Evolutionary conservation across 2,888 invertebrate species (phyloP), one percentile per base, ranked within the genome.

Genomic region (Melinaea marsaeus): DNA sequence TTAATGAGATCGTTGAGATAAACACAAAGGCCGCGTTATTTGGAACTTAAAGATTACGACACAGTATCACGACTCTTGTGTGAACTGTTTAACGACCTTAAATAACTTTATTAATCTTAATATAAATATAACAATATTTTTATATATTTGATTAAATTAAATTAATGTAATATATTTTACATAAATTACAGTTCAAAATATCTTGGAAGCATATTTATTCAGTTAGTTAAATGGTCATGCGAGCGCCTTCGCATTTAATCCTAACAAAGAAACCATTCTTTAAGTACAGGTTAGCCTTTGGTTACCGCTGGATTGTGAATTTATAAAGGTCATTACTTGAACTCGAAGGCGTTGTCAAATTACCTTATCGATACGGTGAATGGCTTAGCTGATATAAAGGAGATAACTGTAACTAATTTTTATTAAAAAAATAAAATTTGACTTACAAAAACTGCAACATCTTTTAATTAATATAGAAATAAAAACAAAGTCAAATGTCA

Each of bases 1-100:
- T 82, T 81, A 85, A 85, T 84, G 79, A 83, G 84, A 84, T 85
- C 74, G 75, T 75, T 71, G 72, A 79, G 84, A 85, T 88, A 83
- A 81, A 79, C 73, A 73, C 81, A 84, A 88, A 88, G 88, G 86
- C 81, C 86, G 83, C 75, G 79, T 74, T 73, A 75, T 72, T 74
- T 74, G 77, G 74, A 76, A 79, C 77, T 72, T 79, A 77, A 80
- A 78, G 77, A 80, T 77, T 81, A 77, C 72, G 69, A 73, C 69
- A 75, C 71, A 74, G 75, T 79, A 79, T 77, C 76, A 83, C 77
- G 80, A 79, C 73, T 80, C 75, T 72, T 72, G 69, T 69, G 62
- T 68, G 59, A 64, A 69, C 61, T 62, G 62, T 68, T 65, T 63
- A 60, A 61, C 47, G 54, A 64, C 55, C 37, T 65, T 68, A 62